Base-by-base conservation (phyloP, 2,888 invertebrate species). In the Dicroscelio sp. region DNA sequence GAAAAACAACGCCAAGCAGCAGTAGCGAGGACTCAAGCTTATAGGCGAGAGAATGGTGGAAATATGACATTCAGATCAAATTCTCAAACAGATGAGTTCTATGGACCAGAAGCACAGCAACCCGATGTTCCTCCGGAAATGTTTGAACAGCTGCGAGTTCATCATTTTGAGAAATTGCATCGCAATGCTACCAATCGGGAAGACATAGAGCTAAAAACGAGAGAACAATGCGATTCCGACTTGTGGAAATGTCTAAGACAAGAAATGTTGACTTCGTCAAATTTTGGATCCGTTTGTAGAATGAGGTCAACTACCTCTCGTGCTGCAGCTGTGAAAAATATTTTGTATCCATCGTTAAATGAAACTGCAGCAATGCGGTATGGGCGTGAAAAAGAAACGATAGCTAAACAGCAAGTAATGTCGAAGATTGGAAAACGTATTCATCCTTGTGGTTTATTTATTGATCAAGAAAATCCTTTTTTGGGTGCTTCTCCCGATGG, bases 401-500 rank as follows among this genome's bases (percentile, higher is more conserved):
- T 48, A 6, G 91, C 91, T 12, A 52, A 43, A 14, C 0, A 60
- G 23, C 84, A 89, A 38, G 25, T 92, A 23, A 30, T n/a, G 10
- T n/a, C 25, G 5, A 27, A 30, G 25, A 48, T 90, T 1, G 35
- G 79, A 0, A 63, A 83, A 69, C n/a, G 84, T n/a, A 85, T 89
- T 1, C 10, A 35, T 33, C 3, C 14, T 10, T 82, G 86, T 58
- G 93, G 91, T 27, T 67, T 93, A 17, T 90, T 91, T 20, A 90
- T 92, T 2, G 92, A 92, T 73, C 48, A 43, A 14, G 75, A 73
- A 14, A 14, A 75, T 52, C 58, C 71, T 10, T 90, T 52, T 55
- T 76, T 93, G 1, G 93, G 86, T 27, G 86, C 90, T 27, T 78
- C 91, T 10, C 90, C 92, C 6, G 93, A 94, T 83, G 92, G 93